phyloP scores from a whole-genome alignment of 2,888 invertebrate genomes.

The Helicoverpa assulta region DNA sequence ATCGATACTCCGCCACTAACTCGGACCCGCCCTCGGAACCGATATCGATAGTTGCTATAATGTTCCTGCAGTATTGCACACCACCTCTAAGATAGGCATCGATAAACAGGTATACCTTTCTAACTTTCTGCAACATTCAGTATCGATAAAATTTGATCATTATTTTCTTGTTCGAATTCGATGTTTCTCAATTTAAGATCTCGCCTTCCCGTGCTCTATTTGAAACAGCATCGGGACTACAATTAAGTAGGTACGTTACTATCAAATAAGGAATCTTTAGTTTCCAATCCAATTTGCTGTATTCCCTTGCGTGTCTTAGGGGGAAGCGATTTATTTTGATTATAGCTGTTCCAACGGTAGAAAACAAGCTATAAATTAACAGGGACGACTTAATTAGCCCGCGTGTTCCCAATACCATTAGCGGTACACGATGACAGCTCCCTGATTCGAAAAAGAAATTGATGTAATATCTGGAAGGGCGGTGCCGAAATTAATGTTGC shows the following conservation, averaged over 20 bases:
- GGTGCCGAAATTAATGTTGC: conserved; percentile 75
- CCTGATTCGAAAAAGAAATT: conserved; percentile 78
- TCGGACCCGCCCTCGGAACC: conserved; percentile 49
- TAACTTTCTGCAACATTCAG: conserved; percentile 56
- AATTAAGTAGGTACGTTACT: conserved; percentile 66
- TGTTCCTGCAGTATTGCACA: conserved; percentile 61
- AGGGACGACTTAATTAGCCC: conserved; percentile 86
- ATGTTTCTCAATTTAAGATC: conserved; percentile 59
- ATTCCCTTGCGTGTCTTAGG: conserved; percentile 85
- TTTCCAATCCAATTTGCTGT: conserved; percentile 84
- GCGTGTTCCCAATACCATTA: conserved; percentile 87
- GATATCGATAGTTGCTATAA: conserved; percentile 61
- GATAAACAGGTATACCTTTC: conserved; percentile 66
- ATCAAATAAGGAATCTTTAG: conserved; percentile 76
- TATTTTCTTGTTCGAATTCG: conserved; percentile 53
- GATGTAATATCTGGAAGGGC: conserved; percentile 81
- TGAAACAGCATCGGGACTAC: conserved; percentile 48
- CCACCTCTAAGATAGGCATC: conserved; percentile 67
- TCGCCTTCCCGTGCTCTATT: conserved; percentile 35
- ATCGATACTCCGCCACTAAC: conserved; percentile 67
- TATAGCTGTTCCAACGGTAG: conserved; percentile 81
- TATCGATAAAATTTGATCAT: conserved; percentile 61
- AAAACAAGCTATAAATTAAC: conserved; percentile 88
- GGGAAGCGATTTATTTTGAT: conserved; percentile 88
- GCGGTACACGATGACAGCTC: conserved; percentile 83